phyloP scores from a whole-genome alignment of 1,140 invertebrate genomes.

The Thereuonema tuberculata region DNA sequence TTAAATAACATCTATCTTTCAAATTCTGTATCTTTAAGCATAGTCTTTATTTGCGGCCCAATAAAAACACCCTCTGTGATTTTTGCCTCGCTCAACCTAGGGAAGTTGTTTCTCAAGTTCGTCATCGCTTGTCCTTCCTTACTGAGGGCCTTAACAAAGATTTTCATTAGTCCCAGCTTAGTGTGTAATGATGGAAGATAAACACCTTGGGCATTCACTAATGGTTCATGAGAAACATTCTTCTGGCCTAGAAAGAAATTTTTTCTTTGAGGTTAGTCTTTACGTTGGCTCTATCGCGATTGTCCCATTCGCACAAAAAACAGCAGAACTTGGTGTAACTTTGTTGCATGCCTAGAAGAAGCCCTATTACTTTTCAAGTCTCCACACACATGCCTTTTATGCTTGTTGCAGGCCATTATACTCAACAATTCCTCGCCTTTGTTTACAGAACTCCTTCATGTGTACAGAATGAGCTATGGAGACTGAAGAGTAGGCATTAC shows the following conservation, averaged over 20 bases:
- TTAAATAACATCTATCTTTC: no score
- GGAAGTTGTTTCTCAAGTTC: conserved; percentile 11
- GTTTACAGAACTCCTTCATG: neutral
- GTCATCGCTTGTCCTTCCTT: conserved; percentile 17
- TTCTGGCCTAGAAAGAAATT: conserved; percentile 3
- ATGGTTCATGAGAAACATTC: conserved; percentile 10
- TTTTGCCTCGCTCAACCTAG: conserved; percentile 18
- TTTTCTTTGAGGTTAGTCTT: neutral
- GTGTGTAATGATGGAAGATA: conserved; percentile 15
- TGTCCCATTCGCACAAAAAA: conserved; percentile 22
- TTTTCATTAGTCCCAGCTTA: conserved; percentile 17
- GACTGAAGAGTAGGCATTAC: conserved; percentile 8
- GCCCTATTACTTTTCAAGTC: conserved; percentile 20
- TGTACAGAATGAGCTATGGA: neutral
- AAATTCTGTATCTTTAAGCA: no score
- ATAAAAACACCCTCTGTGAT: conserved; percentile 16
- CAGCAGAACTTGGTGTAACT: conserved; percentile 28
- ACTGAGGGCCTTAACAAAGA: conserved; percentile 18
- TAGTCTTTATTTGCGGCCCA: conserved; percentile 20
- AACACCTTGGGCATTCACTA: conserved; percentile 11
- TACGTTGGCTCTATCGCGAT: no score
- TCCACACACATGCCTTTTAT: conserved; percentile 22
- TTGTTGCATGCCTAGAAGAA: conserved; percentile 25
- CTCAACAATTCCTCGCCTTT: neutral
- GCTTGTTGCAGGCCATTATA: conserved; percentile 11